Conservation (phyloP, 1,140 invertebrate genomes). For the Aphelenchoides fujianensis region DNA sequence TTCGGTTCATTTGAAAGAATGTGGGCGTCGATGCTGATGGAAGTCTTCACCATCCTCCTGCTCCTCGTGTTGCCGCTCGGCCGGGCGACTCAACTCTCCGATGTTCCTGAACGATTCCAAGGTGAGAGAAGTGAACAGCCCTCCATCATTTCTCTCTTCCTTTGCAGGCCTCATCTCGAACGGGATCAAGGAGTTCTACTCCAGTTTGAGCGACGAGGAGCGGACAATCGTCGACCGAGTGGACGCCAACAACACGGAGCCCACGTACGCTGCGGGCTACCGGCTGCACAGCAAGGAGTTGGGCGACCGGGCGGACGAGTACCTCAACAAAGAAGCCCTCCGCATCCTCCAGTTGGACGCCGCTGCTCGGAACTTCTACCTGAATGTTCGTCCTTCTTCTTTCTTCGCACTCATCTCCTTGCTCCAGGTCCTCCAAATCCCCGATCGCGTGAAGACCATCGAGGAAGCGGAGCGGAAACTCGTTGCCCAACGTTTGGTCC, state of each 20-base stretch:
- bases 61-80: neutral
- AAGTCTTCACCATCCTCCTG: neutral
- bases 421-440: neutral
- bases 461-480: neutral
- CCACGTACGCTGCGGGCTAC: neutral
- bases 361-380: conserved; percentile 7
- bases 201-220: neutral
- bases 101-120: neutral
- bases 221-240: neutral
- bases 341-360: neutral
- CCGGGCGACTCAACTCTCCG: conserved; percentile 1
- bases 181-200: conserved; percentile 4
- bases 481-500: neutral
- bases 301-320: neutral
- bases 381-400: neutral
- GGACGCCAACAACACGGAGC: conserved; percentile 3
- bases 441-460: neutral
- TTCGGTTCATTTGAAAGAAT: neutral
- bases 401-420: neutral
- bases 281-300: neutral
- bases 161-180: neutral
- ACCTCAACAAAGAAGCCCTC: neutral
- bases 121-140: neutral
- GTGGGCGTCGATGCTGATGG: neutral
- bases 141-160: neutral